Base-by-base conservation (phyloP, 2,888 invertebrate genomes). In the Philereme vetulata region DNA sequence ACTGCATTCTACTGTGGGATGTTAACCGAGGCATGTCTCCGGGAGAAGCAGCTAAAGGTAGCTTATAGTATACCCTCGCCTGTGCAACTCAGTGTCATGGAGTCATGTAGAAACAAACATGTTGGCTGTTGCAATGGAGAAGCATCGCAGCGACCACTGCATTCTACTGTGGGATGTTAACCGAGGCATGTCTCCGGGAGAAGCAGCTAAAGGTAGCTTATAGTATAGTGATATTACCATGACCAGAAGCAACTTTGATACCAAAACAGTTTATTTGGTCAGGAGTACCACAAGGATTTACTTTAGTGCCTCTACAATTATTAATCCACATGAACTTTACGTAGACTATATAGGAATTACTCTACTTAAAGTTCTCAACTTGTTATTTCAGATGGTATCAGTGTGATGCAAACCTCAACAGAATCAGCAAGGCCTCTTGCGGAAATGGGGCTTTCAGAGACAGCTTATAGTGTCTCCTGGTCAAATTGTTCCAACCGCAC, bases 1-100 rank as follows among this genome's bases (percentile, higher is more conserved):
- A 96, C 81, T 97, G 97, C 60, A 95, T 98, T 44, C 93, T 97
- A 5, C 93, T 98, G 49, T 99, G 98, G 98, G 98, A 99, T 84
- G 95, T 97, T 73, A 74, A 90, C 82, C 71, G 93, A 80, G 81
- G 84, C 76, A 58, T 94, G 5, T 53, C 70, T 0, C 65, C 75
- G 4, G 84, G 84, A 4, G 86, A 85, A 35, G 74, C 74, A 8
- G 51, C 58, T 38, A 62, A 49, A 52, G 62, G 62, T 58, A 52
- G 5, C 10, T 10, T 11, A 9, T 4, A 33, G n/a, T n/a, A 55
- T 96, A 97, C 82, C 94, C 96, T 8, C 92, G 98, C 6, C 95
- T 96, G 67, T 98, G 98, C 80, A 96, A 97, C 73, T 95, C 96
- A 0, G 94, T 99, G 9, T 94, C 96, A 36, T 98, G 98, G 98